Base-by-base conservation (phyloP, 2,113 vertebrate genomes). In the Otocyon megalotis region DNA sequence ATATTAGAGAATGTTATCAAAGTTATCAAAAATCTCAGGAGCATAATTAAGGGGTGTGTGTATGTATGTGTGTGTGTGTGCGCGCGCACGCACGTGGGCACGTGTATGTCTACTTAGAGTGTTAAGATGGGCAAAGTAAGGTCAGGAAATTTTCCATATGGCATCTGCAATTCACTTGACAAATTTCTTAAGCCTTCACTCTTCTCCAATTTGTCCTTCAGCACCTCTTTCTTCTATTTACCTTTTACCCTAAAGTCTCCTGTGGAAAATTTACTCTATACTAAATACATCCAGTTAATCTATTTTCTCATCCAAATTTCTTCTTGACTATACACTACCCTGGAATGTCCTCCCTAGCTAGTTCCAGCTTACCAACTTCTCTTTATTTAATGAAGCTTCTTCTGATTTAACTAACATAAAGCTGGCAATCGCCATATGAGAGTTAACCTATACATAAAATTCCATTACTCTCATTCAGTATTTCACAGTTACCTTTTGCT, bases 391-490 rank as follows among this genome's bases (percentile, higher is more conserved):
- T 81, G 48, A 95, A 87, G 56, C 37, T 72, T 63, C 28, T 88
- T 87, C 77, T 91, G 26, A 91, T 82, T 82, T 60, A 96, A 88
- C 79, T 74, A 69, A 54, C 16, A 86, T 76, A 93, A 54, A 87
- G 10, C 79, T 87, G 53, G 15, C 14, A 48, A 58, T 90, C 43
- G 85, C 56, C 10, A 74, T 28, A 92, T 65, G 4, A 71, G 43
- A 96, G 65, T 87, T 90, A 88, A 60, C n/a, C 77, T 79, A 93
- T 94, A 95, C 58, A 96, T 94, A 91, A 97, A 90, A 81, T 65
- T 82, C 60, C 58, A 58, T 83, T 30, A 81, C 30, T 82, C 62
- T 65, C 20, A 71, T 67, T 77, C 35, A 93, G 69, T 16, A 65
- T 94, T 72, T 35, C 54, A 28, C 69, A 88, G 79, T 93, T 88